phyloP scores from a whole-genome alignment of 2,113 vertebrate genomes.

The Zingel zingel region DNA sequence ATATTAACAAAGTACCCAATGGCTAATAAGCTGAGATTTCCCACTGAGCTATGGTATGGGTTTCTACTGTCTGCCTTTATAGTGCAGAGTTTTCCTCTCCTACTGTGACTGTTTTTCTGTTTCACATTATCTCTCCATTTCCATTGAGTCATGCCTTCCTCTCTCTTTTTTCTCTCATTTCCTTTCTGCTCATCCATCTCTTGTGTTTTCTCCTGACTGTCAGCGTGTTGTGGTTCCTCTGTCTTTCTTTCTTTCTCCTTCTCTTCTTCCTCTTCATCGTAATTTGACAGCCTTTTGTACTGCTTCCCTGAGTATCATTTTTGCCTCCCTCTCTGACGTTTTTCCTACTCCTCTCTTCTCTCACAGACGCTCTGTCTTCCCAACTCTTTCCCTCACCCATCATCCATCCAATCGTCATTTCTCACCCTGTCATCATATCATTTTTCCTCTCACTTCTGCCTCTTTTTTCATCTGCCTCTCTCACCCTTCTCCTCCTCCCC shows the following conservation, averaged over 20 bases:
- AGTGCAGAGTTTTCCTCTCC: constrained; percentile 34
- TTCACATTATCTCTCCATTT: constrained; percentile 49
- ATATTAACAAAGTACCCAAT: constrained; percentile 49
- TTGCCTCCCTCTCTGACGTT: neutral
- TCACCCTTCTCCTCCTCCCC: neutral
- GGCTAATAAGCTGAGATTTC: constrained; percentile 33
- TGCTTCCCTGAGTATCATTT: constrained; percentile 3
- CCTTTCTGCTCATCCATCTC: constrained; percentile 54
- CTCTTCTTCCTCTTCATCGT: neutral
- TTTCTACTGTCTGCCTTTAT: constrained; percentile 23
- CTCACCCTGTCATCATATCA: constrained; percentile 39
- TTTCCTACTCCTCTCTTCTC: constrained; percentile 13
- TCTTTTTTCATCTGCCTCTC: constrained; percentile 15
- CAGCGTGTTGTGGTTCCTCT: constrained; percentile 55
- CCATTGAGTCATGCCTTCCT: constrained; percentile 47
- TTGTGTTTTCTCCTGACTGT: constrained; percentile 51
- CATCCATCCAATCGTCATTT: constrained; percentile 55
- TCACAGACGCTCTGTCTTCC: neutral
- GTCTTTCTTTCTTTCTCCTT: constrained; percentile 22
- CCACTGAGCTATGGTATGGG: constrained; percentile 32
- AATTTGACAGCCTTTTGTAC: constrained; percentile 9
- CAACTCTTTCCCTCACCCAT: constrained; percentile 19
- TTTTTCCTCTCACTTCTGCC: constrained; percentile 20
- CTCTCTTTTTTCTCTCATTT: constrained; percentile 37
- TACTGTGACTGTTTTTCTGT: constrained; percentile 30